Evolutionary conservation across 1,140 invertebrate genomes (phyloP).

Genomic region (Euura saliciscinereae): DNA sequence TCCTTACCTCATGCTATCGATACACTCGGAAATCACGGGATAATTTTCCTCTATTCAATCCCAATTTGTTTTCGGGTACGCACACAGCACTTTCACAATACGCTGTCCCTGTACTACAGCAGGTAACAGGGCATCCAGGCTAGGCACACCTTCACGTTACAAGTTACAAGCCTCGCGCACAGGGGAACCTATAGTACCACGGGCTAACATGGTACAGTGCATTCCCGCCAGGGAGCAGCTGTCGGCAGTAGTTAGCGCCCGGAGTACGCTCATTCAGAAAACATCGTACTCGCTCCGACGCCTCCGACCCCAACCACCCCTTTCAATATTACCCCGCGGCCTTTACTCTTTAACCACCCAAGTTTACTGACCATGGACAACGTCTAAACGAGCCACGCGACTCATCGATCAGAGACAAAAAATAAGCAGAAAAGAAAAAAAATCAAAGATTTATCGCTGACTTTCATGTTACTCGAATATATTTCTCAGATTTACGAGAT

Average conservation of each 20-base stretch:
- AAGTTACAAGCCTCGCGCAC: slow-evolving; percentile 42
- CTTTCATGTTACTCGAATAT: too few relatives aligned
- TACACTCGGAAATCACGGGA: not conserved
- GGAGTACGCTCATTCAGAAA: slow-evolving; percentile 8
- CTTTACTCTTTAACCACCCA: not conserved
- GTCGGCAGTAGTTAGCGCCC: slow-evolving; percentile 2
- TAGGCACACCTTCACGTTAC: slow-evolving; percentile 45
- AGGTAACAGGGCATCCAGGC: slow-evolving; percentile 38
- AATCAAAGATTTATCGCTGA: not conserved
- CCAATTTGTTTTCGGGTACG: slow-evolving; percentile 19
- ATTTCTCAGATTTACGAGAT: too few relatives aligned
- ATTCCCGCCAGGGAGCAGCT: slow-evolving; percentile 39
- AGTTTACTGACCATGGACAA: slow-evolving; percentile 1
- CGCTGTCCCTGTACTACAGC: slow-evolving; percentile 31
- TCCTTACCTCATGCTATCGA: slow-evolving; percentile 6
- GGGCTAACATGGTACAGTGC: slow-evolving; percentile 44
- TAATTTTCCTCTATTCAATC: not conserved
- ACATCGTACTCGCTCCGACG: not conserved
- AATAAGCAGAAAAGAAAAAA: not conserved
- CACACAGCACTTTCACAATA: slow-evolving; percentile 38
- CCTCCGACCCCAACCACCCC: not conserved
- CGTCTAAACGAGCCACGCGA: not conserved
- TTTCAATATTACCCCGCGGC: not conserved
- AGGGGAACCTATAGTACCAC: slow-evolving; percentile 36
- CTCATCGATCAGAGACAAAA: not conserved